A percentile compares a stretch with the other conserved stretches of the same genome.
phyloP scores from a whole-genome alignment of 2,888 invertebrate species.

The Lepeophtheirus nordmannii region DNA sequence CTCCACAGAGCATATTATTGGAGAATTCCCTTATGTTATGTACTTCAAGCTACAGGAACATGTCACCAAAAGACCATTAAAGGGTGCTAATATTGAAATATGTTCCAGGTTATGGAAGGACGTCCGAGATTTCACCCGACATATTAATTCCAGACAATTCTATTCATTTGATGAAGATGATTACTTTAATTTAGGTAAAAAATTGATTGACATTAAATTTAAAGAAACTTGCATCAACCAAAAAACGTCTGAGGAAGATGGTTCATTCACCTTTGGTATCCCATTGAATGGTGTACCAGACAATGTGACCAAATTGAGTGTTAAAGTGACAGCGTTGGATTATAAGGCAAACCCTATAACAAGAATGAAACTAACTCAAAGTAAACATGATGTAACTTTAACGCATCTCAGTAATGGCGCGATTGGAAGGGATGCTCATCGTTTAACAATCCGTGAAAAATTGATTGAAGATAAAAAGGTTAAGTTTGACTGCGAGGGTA shows the following conservation, averaged over 20 bases:
- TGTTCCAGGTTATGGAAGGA: constrained; percentile 12
- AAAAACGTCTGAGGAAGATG: constrained; percentile 1
- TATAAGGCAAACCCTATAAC: not conserved
- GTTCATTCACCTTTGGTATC: not conserved
- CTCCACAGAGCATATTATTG: constrained; percentile 4
- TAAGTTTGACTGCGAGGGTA: not conserved
- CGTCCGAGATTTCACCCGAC: not conserved
- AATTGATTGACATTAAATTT: constrained; percentile 9
- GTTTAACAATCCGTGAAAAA: constrained; percentile 7
- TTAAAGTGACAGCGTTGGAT: not conserved
- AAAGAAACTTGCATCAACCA: constrained; percentile 2
- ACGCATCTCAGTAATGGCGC: constrained; percentile 7
- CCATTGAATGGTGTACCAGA: not conserved
- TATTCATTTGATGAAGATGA: constrained; percentile 11
- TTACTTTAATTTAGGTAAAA: not conserved
- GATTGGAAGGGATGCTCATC: not conserved
- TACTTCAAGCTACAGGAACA: not conserved
- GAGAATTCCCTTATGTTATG: constrained; percentile 13
- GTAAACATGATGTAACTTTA: not conserved
- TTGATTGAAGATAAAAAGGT: not conserved
- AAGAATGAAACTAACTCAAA: not conserved
- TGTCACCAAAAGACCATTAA: not conserved
- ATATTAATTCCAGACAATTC: not conserved
- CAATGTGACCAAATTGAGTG: constrained; percentile 18
- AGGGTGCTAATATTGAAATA: not conserved